A percentile compares a stretch with the other conserved stretches of the same genome.
Evolutionary conservation across 2,113 vertebrate species (phyloP).

Genomic region (Calidris pugnax): DNA sequence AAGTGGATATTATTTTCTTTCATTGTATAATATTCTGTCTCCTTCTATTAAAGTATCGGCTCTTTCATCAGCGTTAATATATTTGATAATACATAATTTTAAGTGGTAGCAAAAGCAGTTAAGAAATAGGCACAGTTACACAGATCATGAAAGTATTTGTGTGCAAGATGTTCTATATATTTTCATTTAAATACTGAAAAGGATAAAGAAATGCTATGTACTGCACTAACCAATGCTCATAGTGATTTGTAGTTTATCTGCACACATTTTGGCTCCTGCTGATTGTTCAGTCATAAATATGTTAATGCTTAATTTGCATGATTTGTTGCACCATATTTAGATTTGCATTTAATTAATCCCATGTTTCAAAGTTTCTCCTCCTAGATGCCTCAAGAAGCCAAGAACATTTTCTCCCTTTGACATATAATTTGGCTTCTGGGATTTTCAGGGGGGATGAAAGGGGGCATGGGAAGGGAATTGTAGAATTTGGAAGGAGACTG

Average conservation of each 20-base stretch:
- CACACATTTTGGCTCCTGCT: background rate
- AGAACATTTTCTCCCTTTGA: slow-evolving; percentile 28
- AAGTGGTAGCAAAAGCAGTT: background rate
- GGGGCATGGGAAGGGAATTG: background rate
- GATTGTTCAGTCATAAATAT: slow-evolving; percentile 10
- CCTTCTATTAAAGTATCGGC: background rate
- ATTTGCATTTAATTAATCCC: slow-evolving; percentile 15
- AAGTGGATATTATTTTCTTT: background rate
- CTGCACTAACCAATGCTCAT: background rate
- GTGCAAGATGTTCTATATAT: background rate
- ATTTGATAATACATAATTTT: background rate
- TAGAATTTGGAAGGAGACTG: background rate
- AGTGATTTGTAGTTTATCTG: background rate
- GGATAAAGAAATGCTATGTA: background rate
- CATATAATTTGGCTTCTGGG: background rate
- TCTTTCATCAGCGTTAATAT: background rate
- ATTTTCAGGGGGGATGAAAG: background rate
- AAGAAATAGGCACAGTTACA: background rate
- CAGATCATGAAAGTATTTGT: background rate
- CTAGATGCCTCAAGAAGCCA: background rate
- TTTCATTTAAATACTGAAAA: background rate
- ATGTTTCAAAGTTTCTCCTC: background rate
- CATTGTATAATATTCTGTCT: background rate
- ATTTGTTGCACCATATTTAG: slow-evolving; percentile 4
- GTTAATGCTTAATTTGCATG: slow-evolving; percentile 22